phyloP scores from a whole-genome alignment of 2,797 vertebrate genomes.

The Coranthus polyacanthus region DNA sequence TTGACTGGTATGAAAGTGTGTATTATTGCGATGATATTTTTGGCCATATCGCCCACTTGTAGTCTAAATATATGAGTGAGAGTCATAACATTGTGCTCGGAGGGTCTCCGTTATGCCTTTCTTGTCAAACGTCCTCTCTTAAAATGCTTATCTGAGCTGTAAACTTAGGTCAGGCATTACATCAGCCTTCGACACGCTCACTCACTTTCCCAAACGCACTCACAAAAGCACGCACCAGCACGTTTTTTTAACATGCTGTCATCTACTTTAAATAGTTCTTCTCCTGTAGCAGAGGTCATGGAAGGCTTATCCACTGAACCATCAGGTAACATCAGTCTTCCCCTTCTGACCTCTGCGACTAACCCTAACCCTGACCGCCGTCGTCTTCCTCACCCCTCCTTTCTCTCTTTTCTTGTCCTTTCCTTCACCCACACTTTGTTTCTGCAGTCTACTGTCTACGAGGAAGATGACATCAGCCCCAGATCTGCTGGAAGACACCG shows the following conservation, averaged over 20 bases:
- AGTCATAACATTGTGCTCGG: slow-evolving; percentile 1
- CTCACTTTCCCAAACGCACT: slow-evolving; percentile 9
- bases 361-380: slow-evolving; percentile 29
- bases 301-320: slow-evolving; percentile 21
- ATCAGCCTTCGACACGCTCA: too few species aligned
- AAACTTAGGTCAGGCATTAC: slow-evolving; percentile 42
- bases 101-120: slow-evolving; percentile 1
- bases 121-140: slow-evolving; percentile 1
- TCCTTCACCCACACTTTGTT: slow-evolving; percentile 20
- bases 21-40: too few species aligned
- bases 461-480: slow-evolving; percentile 68
- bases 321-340: slow-evolving; percentile 58
- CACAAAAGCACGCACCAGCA: slow-evolving; percentile 31
- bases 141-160: slow-evolving; percentile 48
- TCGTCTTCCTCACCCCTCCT: slow-evolving; percentile 1
- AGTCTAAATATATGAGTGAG: too few species aligned
- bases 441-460: slow-evolving; percentile 32
- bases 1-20: too few species aligned
- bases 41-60: too few species aligned
- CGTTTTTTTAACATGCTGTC: slow-evolving; percentile 45
- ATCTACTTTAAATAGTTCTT: slow-evolving; percentile 52
- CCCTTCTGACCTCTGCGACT: slow-evolving; percentile 49
- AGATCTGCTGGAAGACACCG: slow-evolving; percentile 48
- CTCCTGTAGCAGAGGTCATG: slow-evolving; percentile 33
- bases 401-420: slow-evolving; percentile 9